These are phyloP conservation scores for Sceliomorpha sp. DNA, from an alignment of 2,888 invertebrate genomes.

Conservation along the genomic window DNA sequence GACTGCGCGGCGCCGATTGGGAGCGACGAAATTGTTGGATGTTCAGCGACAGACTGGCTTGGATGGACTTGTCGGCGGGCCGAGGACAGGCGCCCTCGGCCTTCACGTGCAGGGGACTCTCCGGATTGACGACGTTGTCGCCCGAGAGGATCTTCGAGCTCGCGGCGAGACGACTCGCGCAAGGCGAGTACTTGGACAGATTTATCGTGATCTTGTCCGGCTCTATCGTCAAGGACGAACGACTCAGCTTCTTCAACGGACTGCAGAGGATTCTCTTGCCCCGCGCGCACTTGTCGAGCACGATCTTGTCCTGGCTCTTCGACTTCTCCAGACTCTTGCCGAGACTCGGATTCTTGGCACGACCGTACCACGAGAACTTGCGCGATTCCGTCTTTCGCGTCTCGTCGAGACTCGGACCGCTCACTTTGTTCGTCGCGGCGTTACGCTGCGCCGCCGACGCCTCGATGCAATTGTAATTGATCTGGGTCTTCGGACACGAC, in stretches of 20 bases:
- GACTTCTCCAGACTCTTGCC: slow-evolving; percentile 58
- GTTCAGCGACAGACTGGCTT: slow-evolving; percentile 68
- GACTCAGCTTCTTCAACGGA: slow-evolving; percentile 70
- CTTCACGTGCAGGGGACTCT: slow-evolving; percentile 71
- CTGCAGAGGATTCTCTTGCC: slow-evolving; percentile 61
- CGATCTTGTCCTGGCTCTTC: slow-evolving; percentile 56
- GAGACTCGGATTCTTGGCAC: slow-evolving; percentile 56
- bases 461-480: slow-evolving; percentile 14
- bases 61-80: slow-evolving; percentile 64
- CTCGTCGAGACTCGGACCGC: slow-evolving; percentile 32
- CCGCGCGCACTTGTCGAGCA: slow-evolving; percentile 51
- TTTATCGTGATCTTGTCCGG: slow-evolving; percentile 71
- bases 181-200: slow-evolving; percentile 77
- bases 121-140: slow-evolving; percentile 66
- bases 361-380: slow-evolving; percentile 67
- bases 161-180: slow-evolving; percentile 75
- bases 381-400: slow-evolving; percentile 50
- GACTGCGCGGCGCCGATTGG: slow-evolving; percentile 64
- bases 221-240: slow-evolving; percentile 72
- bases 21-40: slow-evolving; percentile 62
- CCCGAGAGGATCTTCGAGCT: slow-evolving; percentile 75
- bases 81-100: too few relatives aligned
- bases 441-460: neutral
- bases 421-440: slow-evolving; percentile 17
- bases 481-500: slow-evolving; percentile 7